These are phyloP conservation scores for Drymodes brunneopygia DNA, from an alignment of 2,113 vertebrate species.

Conservation along the genomic window DNA sequence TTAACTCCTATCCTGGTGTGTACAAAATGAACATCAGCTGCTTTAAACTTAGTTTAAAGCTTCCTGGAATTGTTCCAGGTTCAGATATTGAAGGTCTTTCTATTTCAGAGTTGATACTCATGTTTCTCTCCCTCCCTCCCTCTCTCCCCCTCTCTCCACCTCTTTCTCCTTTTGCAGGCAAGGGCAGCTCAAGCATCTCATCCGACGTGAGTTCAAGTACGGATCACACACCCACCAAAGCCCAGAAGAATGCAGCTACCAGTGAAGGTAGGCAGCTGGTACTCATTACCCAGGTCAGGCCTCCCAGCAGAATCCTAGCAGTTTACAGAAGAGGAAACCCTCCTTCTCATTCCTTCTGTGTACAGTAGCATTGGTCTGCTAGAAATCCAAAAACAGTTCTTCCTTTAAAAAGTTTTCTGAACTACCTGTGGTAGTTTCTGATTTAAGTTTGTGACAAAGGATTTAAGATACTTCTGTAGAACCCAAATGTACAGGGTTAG, in stretches of 20 bases:
- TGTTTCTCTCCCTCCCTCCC: neutral
- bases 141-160: neutral
- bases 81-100: neutral
- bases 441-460: neutral
- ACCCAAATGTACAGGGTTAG: neutral
- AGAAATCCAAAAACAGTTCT: constrained; percentile 67
- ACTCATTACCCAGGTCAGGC: constrained; percentile 67
- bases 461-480: neutral
- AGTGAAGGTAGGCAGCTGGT: constrained; percentile 95
- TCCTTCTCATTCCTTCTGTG: neutral
- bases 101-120: neutral
- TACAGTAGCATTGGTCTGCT: neutral
- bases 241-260: constrained; percentile 94
- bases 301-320: constrained; percentile 12
- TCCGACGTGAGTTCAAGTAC: constrained; percentile 99
- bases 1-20: neutral
- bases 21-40: neutral
- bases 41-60: neutral
- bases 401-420: neutral
- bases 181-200: constrained; percentile 99
- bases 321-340: constrained; percentile 3
- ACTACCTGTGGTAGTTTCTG: neutral
- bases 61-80: neutral
- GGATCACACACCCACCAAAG: constrained; percentile 95
- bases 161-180: constrained; percentile 79